Conservation (phyloP, 2,797 vertebrate genomes). For the Sebastes baramenuke region DNA sequence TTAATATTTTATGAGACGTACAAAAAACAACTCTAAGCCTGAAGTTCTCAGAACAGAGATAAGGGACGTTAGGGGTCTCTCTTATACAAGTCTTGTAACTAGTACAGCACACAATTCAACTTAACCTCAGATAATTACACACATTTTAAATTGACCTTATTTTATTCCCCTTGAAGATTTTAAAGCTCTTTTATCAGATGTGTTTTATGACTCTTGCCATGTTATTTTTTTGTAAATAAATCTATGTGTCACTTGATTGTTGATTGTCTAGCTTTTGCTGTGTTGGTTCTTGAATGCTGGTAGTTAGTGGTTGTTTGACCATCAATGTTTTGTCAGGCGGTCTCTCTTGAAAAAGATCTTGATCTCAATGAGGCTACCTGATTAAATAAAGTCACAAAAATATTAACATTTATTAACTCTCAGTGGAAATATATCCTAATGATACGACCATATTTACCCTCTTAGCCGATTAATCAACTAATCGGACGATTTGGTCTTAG, state of each 20-base stretch:
- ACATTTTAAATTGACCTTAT: background rate
- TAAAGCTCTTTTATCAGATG: background rate
- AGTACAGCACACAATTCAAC: background rate
- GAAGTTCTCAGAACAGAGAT: background rate
- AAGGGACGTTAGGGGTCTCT: background rate
- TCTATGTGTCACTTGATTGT: too few relatives aligned
- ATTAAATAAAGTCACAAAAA: background rate
- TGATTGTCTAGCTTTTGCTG: background rate
- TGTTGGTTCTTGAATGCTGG: background rate
- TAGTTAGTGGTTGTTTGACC: background rate
- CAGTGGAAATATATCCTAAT: background rate
- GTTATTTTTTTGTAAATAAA: background rate
- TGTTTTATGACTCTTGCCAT: background rate
- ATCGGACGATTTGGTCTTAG: too few relatives aligned
- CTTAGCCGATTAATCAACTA: too few relatives aligned
- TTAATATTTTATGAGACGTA: constrained; percentile 13
- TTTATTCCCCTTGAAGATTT: background rate
- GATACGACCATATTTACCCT: too few relatives aligned
- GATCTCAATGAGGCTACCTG: background rate
- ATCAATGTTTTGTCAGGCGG: background rate
- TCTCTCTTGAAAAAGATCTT: background rate
- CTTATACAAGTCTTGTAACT: background rate
- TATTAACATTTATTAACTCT: background rate
- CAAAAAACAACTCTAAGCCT: background rate
- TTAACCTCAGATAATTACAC: background rate